Conservation (phyloP, 2,797 vertebrate species). For the Mormyrus hasselquistii region DNA sequence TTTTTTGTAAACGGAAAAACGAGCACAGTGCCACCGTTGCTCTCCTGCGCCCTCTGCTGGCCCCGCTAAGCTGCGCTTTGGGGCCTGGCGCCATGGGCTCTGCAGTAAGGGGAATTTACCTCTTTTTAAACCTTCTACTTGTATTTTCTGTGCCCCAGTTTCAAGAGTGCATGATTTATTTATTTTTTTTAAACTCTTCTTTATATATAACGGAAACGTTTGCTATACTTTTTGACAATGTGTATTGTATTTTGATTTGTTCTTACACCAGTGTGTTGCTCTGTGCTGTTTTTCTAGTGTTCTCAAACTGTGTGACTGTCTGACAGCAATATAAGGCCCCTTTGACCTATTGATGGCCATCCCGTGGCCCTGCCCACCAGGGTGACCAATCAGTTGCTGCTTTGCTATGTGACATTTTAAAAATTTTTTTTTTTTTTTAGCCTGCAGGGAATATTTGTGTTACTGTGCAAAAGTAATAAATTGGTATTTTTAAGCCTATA, state of each 20-base stretch:
- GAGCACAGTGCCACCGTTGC: conserved; percentile 29
- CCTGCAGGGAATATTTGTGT: conserved; percentile 97
- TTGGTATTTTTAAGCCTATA: conserved; percentile 87
- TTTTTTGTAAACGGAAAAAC: background rate
- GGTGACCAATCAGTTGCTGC: conserved; percentile 62
- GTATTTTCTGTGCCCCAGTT: conserved; percentile 54
- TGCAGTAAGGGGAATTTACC: conserved; percentile 54
- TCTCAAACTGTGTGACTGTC: conserved; percentile 77
- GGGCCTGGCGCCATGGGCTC: conserved; percentile 41
- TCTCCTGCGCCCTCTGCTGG: conserved; percentile 42
- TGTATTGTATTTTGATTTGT: conserved; percentile 75
- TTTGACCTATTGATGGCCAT: conserved; percentile 60
- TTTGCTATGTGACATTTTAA: conserved; percentile 65
- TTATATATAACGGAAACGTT: conserved; percentile 71
- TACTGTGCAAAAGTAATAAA: conserved; percentile 91
- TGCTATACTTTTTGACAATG: conserved; percentile 56
- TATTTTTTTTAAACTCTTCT: conserved; percentile 56
- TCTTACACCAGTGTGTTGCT: conserved; percentile 68
- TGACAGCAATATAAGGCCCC: conserved; percentile 85
- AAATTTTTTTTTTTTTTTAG: conserved; percentile 70
- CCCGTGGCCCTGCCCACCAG: conserved; percentile 54
- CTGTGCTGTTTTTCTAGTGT: conserved; percentile 78
- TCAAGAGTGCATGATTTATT: conserved; percentile 65
- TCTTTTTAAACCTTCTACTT: conserved; percentile 64
- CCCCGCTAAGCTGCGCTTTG: conserved; percentile 51